Evolutionary conservation across 2,797 vertebrate genomes (phyloP).

Genomic region (Alouatta caraya): DNA sequence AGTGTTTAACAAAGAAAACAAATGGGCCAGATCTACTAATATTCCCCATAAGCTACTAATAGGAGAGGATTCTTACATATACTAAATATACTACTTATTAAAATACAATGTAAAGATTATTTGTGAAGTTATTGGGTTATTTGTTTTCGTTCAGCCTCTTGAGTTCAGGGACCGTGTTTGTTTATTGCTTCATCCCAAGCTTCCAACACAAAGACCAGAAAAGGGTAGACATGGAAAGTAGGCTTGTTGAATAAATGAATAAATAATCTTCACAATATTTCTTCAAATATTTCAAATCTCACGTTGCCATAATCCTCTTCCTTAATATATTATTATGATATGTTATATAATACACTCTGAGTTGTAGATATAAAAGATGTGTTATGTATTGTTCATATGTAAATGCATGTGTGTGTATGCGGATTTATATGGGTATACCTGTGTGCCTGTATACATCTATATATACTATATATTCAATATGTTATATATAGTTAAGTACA

Average conservation of each 20-base stretch:
- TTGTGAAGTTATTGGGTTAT: not conserved
- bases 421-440: not conserved
- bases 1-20: not conserved
- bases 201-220: not conserved
- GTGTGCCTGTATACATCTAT: too few relatives aligned
- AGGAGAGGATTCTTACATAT: not conserved
- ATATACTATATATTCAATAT: fast-evolving
- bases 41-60: too few relatives aligned
- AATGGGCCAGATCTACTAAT: not conserved
- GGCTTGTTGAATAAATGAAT: not conserved
- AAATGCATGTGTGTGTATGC: not conserved
- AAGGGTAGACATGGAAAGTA: fast-evolving
- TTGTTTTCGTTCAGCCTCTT: not conserved
- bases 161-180: not conserved
- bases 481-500: not conserved
- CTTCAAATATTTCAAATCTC: not conserved
- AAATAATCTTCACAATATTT: not conserved
- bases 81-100: not conserved
- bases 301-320: not conserved
- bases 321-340: too few relatives aligned
- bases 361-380: not conserved
- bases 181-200: not conserved
- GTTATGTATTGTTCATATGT: too few relatives aligned
- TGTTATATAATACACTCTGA: not conserved
- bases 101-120: not conserved